phyloP scores from a whole-genome alignment of 2,888 invertebrate genomes.

The Ypsolopha sequella region DNA sequence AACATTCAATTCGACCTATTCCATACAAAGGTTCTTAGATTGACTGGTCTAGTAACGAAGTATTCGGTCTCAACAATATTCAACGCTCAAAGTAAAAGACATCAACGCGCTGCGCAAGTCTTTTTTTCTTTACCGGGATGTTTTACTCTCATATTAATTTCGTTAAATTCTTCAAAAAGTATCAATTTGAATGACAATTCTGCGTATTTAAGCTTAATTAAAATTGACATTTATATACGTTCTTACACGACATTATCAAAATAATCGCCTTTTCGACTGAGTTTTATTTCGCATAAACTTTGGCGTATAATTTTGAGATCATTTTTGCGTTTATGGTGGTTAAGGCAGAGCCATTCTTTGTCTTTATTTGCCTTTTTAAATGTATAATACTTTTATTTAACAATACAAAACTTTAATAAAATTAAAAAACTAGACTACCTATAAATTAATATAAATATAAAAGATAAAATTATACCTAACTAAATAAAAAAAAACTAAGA shows the following conservation, averaged over 20 bases:
- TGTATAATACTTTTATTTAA: no score
- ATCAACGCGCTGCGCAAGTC: neutral
- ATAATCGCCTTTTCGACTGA: constrained; percentile 26
- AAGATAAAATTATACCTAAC: no score
- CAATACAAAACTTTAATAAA: no score
- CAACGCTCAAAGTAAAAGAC: neutral
- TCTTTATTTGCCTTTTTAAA: no score
- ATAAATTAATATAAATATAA: no score
- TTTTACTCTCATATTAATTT: neutral
- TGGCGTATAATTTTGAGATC: constrained; percentile 29
- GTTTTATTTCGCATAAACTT: constrained; percentile 18
- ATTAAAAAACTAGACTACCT: no score
- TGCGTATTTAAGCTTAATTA: constrained; percentile 1
- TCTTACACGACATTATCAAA: constrained; percentile 45
- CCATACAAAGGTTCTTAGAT: no score
- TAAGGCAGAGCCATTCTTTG: no score
- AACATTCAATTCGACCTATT: no score
- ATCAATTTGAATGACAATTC: neutral
- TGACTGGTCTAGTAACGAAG: no score
- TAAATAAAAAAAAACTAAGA: no score
- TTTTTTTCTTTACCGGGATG: neutral
- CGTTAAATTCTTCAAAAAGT: neutral
- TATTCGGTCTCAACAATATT: no score
- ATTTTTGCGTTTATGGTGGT: constrained; percentile 16
- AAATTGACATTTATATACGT: constrained; percentile 19